phyloP scores from a whole-genome alignment of 1,140 invertebrate species.

The Antheraea pernyi region DNA sequence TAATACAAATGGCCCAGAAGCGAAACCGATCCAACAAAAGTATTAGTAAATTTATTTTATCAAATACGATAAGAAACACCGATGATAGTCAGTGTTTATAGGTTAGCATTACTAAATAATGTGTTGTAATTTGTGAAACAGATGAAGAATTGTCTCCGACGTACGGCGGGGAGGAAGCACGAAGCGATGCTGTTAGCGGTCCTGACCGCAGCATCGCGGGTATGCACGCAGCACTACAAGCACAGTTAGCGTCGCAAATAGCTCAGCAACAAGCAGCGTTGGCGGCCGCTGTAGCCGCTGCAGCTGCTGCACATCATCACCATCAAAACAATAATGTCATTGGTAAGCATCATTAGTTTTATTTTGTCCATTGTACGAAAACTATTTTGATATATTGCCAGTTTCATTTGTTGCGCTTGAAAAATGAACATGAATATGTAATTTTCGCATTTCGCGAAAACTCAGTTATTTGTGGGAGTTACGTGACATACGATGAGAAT shows the following conservation, averaged over 20 bases:
- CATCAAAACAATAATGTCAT: slow-evolving; percentile 76
- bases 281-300: slow-evolving; percentile 63
- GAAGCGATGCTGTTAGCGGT: slow-evolving; percentile 33
- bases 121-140: slow-evolving; percentile 24
- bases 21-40: no score
- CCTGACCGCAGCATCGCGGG: slow-evolving; percentile 68
- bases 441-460: no score
- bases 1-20: no score
- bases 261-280: slow-evolving; percentile 78
- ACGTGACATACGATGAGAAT: no score
- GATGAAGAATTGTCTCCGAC: slow-evolving; percentile 57
- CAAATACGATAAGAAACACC: no score
- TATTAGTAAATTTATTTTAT: no score
- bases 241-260: slow-evolving; percentile 79
- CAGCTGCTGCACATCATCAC: slow-evolving; percentile 62
- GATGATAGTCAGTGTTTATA: no score
- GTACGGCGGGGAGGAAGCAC: slow-evolving; percentile 49
- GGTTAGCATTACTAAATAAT: no score
- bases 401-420: no score
- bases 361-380: neutral
- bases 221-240: slow-evolving; percentile 79
- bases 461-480: no score
- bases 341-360: slow-evolving; percentile 39
- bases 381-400: no score
- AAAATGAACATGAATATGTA: no score